Conservation (phyloP, 1,140 invertebrate genomes). For the Adoxophyes honmai region DNA sequence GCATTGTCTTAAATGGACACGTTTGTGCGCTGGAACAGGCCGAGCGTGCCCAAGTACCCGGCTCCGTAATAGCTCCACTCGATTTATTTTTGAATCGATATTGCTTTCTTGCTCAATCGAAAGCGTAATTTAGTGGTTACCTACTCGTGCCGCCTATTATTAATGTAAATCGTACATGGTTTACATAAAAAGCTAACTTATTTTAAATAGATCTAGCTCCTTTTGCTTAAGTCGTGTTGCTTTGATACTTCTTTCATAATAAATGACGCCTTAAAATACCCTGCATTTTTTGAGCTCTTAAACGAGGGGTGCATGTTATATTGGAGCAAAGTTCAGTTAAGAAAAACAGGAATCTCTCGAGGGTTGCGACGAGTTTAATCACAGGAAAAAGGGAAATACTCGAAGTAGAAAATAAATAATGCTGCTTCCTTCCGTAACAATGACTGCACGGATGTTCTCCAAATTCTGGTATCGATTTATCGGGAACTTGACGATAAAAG, state of each 20-base stretch:
- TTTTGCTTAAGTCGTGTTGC: too few species aligned
- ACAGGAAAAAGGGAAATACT: background rate
- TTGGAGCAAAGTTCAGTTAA: background rate
- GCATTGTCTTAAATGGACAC: conserved; percentile 56
- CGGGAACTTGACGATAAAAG: background rate
- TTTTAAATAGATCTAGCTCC: too few species aligned
- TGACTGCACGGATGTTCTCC: too few species aligned
- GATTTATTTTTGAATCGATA: conserved; percentile 33
- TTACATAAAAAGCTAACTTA: too few species aligned
- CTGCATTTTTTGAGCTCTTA: too few species aligned
- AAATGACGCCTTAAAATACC: too few species aligned
- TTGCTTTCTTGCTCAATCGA: conserved; percentile 37
- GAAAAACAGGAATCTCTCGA: conserved; percentile 1
- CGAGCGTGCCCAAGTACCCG: conserved; percentile 45
- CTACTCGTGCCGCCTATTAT: too few species aligned
- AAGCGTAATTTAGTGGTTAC: conserved; percentile 24
- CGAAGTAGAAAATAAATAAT: background rate
- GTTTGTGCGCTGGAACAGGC: conserved; percentile 42
- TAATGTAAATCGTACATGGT: too few species aligned
- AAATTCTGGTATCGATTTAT: too few species aligned
- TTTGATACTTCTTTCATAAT: too few species aligned
- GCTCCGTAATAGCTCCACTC: conserved; percentile 22
- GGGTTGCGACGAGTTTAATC: background rate
- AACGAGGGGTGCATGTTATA: too few species aligned
- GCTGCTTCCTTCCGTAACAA: background rate